Evolutionary conservation across 2,888 invertebrate genomes (phyloP).

Genomic region (Archaeoteleia sp.): DNA sequence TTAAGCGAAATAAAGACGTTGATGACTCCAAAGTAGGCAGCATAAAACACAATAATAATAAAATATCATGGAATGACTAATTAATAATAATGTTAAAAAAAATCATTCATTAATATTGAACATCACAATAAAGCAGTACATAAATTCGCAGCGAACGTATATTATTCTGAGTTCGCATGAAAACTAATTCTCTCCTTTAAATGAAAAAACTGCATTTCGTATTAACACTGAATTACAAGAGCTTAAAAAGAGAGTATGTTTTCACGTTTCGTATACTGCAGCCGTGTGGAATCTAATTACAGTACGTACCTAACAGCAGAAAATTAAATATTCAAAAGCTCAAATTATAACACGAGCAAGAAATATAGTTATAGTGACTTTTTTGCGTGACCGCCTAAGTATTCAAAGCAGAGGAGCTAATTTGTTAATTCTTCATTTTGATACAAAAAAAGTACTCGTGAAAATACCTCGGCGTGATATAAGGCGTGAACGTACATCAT

Average conservation of each 20-base stretch:
- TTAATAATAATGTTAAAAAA: neutral
- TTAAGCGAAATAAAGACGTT: too few relatives aligned
- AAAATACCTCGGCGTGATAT: conserved; percentile 7
- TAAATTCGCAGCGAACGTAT: too few relatives aligned
- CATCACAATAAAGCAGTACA: too few relatives aligned
- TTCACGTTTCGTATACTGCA: conserved; percentile 4
- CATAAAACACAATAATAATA: too few relatives aligned
- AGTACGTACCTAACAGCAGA: conserved; percentile 2
- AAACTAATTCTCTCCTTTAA: neutral
- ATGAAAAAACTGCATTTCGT: conserved; percentile 1
- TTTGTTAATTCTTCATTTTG: conserved; percentile 8
- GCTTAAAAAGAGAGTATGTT: conserved; percentile 10
- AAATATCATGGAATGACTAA: too few relatives aligned
- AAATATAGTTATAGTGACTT: conserved; percentile 2
- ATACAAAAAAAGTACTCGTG: conserved; percentile 17
- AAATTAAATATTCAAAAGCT: conserved; percentile 21
- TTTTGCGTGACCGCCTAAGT: conserved; percentile 3
- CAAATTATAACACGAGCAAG: conserved; percentile 4
- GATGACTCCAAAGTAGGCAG: too few relatives aligned
- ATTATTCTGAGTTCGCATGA: too few relatives aligned
- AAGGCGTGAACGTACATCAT: conserved; percentile 19
- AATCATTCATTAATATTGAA: too few relatives aligned
- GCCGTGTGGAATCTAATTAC: conserved; percentile 14
- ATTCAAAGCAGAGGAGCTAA: conserved; percentile 21
- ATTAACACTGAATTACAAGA: conserved; percentile 3